A percentile compares a stretch with the other conserved stretches of the same genome.
phyloP scores from a whole-genome alignment of 2,888 invertebrate genomes.

The Pycnomerus fuliginosus region DNA sequence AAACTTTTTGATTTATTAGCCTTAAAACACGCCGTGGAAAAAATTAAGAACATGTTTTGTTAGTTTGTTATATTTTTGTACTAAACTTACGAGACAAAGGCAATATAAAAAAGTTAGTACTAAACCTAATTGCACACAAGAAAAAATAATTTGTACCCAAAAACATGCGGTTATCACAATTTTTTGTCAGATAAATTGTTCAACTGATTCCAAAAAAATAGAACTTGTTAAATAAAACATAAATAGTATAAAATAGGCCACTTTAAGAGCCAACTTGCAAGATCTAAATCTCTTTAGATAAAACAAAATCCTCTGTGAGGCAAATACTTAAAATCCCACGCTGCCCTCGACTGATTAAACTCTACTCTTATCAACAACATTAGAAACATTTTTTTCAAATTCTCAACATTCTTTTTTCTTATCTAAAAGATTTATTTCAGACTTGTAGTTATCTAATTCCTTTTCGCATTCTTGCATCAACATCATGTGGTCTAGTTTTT shows the following conservation, averaged over 20 bases:
- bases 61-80: constrained; percentile 5
- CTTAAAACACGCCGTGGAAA: too few relatives aligned
- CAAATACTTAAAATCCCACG: too few relatives aligned
- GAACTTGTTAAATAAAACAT: too few relatives aligned
- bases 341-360: too few relatives aligned
- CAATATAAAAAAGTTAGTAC: constrained; percentile 10
- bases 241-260: too few relatives aligned
- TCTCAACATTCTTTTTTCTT: not conserved
- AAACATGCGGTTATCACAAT: constrained; percentile 3
- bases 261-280: too few relatives aligned
- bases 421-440: constrained; percentile 3
- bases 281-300: too few relatives aligned
- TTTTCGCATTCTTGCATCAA: constrained; percentile 19
- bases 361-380: too few relatives aligned
- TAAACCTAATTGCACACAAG: constrained; percentile 7
- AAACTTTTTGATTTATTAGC: too few relatives aligned
- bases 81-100: constrained; percentile 4
- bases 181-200: too few relatives aligned
- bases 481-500: constrained; percentile 23
- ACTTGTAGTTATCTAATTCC: constrained; percentile 15
- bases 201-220: too few relatives aligned
- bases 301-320: too few relatives aligned
- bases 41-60: not conserved
- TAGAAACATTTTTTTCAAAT: not conserved
- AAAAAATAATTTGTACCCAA: constrained; percentile 5